These are phyloP conservation scores for Rotaria magnacalcarata DNA, from an alignment of 2,888 invertebrate species.

Conservation along the genomic window DNA sequence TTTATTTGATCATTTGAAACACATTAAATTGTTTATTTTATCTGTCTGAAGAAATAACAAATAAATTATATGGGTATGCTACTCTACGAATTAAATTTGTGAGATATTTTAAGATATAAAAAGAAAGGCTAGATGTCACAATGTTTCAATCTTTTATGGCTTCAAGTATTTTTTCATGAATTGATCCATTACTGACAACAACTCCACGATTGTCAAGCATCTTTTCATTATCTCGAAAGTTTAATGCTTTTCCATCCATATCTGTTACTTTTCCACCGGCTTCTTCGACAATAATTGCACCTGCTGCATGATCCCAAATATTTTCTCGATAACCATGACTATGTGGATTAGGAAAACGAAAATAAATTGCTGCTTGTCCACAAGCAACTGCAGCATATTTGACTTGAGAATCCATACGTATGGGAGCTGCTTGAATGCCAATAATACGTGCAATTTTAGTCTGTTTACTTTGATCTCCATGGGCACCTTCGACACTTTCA, in stretches of 20 bases:
- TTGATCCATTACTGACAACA: slow-evolving; percentile 16
- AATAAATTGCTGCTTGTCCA: neutral
- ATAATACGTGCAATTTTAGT: neutral
- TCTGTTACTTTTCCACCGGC: slow-evolving; percentile 87
- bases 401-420: slow-evolving; percentile 27
- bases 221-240: slow-evolving; percentile 32
- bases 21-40: no score
- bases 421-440: neutral
- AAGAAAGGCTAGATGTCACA: neutral
- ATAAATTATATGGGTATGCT: no score
- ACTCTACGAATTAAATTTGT: no score
- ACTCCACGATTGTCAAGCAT: slow-evolving; percentile 13
- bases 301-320: slow-evolving; percentile 76
- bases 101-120: no score
- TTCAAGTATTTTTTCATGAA: slow-evolving; percentile 22
- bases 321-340: neutral
- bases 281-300: slow-evolving; percentile 80
- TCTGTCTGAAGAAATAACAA: no score
- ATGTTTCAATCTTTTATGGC: neutral
- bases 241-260: slow-evolving; percentile 61
- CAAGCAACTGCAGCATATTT: neutral
- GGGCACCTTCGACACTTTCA: slow-evolving; percentile 31
- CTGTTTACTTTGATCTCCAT: slow-evolving; percentile 3
- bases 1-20: no score
- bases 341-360: slow-evolving; percentile 27